Evolutionary conservation across 1,140 invertebrate species (phyloP), one percentile per base, ranked within the genome.

Genomic region (Drosophila yakuba): DNA sequence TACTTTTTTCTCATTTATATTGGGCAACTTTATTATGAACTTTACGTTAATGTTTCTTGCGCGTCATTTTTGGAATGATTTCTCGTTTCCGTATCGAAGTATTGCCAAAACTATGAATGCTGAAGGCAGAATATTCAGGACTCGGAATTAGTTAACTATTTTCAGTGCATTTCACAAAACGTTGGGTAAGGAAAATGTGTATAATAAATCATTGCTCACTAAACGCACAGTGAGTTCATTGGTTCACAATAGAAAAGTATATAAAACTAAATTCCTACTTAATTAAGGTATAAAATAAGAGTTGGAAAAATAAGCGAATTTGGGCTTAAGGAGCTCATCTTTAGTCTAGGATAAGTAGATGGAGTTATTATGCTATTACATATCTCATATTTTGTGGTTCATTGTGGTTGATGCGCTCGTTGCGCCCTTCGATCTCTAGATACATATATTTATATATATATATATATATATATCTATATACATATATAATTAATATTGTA

Each of bases 401-500:
- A 56, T 57, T 23, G 44, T 71, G 43, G 36, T 66, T 57, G 20
- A 20, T 20, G 20, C 20, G n/a, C 39, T 57, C 32, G 43, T 23
- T 28, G 58, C 50, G 50, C 50, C 54, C 58, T 47, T 20, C 43
- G 25, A 39, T 66, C 60, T 64, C 43, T 63, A 43, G n/a, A 35
- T 51, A 35, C 15, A 23, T 67, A 35, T 25, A 39, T 39, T 10
- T 32, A 32, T 32, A 15, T 67, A 43, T 25, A 35, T 51, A 35
- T 32, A 32, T 32, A 15, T 67, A 43, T 25, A 35, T 51, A 35
- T 23, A 15, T 67, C 14, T 15, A 17, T 45, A 52, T 69, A 67
- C 57, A 17, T 45, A 52, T 69, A 67, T 69, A 57, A 57, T 69
- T 71, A 71, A 69, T 69, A 71, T 57, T 71, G 67, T 71, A 48